Evolutionary conservation across 2,888 invertebrate genomes (phyloP), one percentile per base, ranked within the genome.

Genomic region (Onthophagus sagittarius): DNA sequence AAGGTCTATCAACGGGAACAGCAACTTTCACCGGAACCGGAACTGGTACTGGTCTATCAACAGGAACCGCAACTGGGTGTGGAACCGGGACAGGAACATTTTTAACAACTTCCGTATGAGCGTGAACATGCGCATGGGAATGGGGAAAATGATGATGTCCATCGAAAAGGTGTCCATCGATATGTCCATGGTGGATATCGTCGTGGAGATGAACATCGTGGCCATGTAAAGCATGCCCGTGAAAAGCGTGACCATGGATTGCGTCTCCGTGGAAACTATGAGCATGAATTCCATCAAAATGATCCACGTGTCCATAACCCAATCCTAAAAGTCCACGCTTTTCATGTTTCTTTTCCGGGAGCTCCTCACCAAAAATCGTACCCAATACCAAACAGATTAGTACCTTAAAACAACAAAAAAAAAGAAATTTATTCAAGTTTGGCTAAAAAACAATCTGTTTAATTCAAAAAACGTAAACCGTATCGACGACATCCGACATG

Each of bases 41-140:
- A 15, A 81, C 80, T 5, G 80, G 84, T 5, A 83, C 80, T 7
- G 80, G 83, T 73, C 81, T 79, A 70, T 83, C 83, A 70, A 89
- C 87, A n/a, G 85, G 83, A 15, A 88, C 86, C 1, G 88, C 85
- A 39, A 87, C 87, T 15, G 88, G 88, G 32, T 87, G 86, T 0
- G 88, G 85, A 5, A 88, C 86, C 1, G 88, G 87, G 1, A 88
- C 86, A 69, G 86, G 84, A 70, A 84, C 75, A 63, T 87, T 87
- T 74, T 87, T 85, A 15, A 86, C 86, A 75, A 88, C 83, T 63
- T 87, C 85, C 11, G 87, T 84, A 70, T 86, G 84, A 11, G 84
- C 80, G 63, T 84, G 83, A 15, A 85, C 79, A 64, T 67, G 67
- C 0, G 23, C 67, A 7, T 31, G 39, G 1, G 39, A 79, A 69